phyloP scores from a whole-genome alignment of 1,140 invertebrate genomes.

The Drosophila lini region DNA sequence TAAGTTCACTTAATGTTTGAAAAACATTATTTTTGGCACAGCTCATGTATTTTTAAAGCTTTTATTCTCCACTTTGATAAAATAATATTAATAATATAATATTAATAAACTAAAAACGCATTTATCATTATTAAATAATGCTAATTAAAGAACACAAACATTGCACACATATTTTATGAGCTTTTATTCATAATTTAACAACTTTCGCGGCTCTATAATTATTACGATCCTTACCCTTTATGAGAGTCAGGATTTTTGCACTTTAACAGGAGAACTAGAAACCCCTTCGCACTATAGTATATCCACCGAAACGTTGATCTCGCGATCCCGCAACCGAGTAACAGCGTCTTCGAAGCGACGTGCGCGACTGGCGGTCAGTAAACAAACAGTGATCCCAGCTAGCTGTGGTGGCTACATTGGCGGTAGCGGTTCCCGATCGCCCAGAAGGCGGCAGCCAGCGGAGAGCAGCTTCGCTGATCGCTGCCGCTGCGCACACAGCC shows the following conservation, averaged over 20 bases:
- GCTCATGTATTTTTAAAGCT: background rate
- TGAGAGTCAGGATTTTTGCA: slow-evolving; percentile 12
- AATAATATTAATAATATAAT: no score
- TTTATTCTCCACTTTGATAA: background rate
- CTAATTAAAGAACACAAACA: background rate
- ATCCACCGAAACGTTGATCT: slow-evolving; percentile 12
- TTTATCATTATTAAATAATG: background rate
- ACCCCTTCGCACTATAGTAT: slow-evolving; percentile 8
- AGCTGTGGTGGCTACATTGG: slow-evolving; percentile 32
- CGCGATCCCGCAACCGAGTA: slow-evolving; percentile 60
- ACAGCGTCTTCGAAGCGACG: slow-evolving; percentile 76
- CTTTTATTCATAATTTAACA: background rate
- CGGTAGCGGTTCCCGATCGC: slow-evolving; percentile 43
- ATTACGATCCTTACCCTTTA: slow-evolving; percentile 17
- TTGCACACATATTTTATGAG: background rate
- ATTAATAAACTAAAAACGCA: no score
- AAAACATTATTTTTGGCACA: background rate
- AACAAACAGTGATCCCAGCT: slow-evolving; percentile 73
- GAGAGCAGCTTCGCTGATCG: slow-evolving; percentile 38
- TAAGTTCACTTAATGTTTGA: background rate
- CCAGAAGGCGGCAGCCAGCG: slow-evolving; percentile 55
- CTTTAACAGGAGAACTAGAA: slow-evolving; percentile 13
- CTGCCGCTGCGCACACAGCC: slow-evolving; percentile 22
- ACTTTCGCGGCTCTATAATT: background rate
- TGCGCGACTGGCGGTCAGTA: slow-evolving; percentile 71